phyloP scores from a whole-genome alignment of 2,888 invertebrate genomes.

The Acrocyrtus sp. region DNA sequence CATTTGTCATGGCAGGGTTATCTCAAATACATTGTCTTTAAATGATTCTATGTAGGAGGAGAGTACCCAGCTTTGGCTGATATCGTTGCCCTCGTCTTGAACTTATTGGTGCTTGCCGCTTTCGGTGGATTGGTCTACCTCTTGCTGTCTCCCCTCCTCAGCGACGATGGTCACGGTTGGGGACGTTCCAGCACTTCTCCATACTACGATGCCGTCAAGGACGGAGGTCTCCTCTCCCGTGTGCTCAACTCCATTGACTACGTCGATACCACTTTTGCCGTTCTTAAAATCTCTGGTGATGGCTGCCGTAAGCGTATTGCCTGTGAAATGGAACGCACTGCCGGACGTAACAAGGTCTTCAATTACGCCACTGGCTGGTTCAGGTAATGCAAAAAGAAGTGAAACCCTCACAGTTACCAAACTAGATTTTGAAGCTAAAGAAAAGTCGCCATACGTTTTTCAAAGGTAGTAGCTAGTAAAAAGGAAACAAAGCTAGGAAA shows the following conservation, averaged over 20 bases:
- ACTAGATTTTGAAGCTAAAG: constrained; percentile 6
- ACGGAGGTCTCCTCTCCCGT: constrained; percentile 63
- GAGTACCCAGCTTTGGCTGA: constrained; percentile 64
- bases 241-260: constrained; percentile 64
- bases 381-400: constrained; percentile 56
- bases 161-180: constrained; percentile 63
- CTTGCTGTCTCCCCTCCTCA: constrained; percentile 62
- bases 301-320: constrained; percentile 64
- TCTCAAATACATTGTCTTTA: constrained; percentile 3
- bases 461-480: no score
- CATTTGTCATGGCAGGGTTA: no score
- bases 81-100: constrained; percentile 63
- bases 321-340: constrained; percentile 64
- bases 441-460: no score
- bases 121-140: constrained; percentile 64
- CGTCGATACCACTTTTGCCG: constrained; percentile 64
- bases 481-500: no score
- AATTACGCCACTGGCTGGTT: constrained; percentile 64
- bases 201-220: constrained; percentile 64
- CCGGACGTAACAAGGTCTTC: constrained; percentile 64
- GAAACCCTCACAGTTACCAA: no score
- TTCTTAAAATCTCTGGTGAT: constrained; percentile 64
- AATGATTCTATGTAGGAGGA: constrained; percentile 42
- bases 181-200: constrained; percentile 62
- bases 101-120: constrained; percentile 63